Base-by-base conservation (phyloP, 2,797 vertebrate species). In the Rhynchonycteris naso region DNA sequence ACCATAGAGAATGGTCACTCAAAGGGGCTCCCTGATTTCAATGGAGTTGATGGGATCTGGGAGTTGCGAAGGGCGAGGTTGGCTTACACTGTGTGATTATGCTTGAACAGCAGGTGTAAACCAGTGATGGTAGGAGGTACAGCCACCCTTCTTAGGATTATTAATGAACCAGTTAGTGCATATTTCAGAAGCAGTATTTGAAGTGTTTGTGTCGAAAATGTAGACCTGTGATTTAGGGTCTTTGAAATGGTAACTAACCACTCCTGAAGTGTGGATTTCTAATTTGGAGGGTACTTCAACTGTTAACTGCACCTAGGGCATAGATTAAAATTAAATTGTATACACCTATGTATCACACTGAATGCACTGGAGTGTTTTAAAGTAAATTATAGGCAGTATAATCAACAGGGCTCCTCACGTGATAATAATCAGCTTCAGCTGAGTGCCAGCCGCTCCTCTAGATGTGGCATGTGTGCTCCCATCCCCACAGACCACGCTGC, bases 231-330 rank as follows among this genome's bases (percentile, higher is more conserved):
- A 90, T 86, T 86, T 74, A 75, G 81, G 47, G 16, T 59, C 91
- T 93, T 90, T 94, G 66, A 79, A 71, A 58, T 43, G n/a, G 28
- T 76, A 80, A 95, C 71, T 66, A 80, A 72, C 54, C n/a, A 74
- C 26, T 59, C 11, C 59, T 83, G 91, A 72, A 89, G 86, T 38
- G 35, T 30, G 9, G 30, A 75, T 92, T 91, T 93, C 75, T 91
- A 71, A 86, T 88, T 75, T 80, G 47, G 94, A 95, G 68, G 61
- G n/a, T 79, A 78, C 74, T 95, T 94, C 79, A 86, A 80, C 93
- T 78, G 75, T 72, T 96, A 95, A 91, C 88, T 83, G 65, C 33
- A 33, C 65, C 74, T 68, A 93, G 59, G 69, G 69, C 30, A 38
- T 24, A 83, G 86, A 75, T 95, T 83, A 87, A 81, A 93, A 84